Evolutionary conservation across 1,140 invertebrate genomes (phyloP).

Genomic region (Ceratoteleas bidentatus): DNA sequence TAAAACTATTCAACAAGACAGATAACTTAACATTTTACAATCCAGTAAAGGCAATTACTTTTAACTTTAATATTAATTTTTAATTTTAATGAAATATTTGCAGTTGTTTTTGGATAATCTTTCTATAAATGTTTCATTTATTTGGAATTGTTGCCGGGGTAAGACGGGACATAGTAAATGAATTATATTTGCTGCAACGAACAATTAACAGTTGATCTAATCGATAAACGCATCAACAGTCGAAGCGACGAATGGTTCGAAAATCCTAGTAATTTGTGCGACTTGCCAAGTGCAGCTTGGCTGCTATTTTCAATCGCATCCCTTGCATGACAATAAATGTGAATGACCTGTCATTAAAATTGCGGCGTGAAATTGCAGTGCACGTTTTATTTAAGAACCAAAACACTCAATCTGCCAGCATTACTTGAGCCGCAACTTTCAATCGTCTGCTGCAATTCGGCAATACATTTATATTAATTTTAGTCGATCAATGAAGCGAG

Average conservation of each 20-base stretch:
- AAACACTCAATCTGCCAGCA: conserved; percentile 33
- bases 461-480: conserved; percentile 42
- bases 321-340: conserved; percentile 57
- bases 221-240: background rate
- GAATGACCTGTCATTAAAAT: conserved; percentile 66
- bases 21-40: too few relatives aligned
- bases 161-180: too few relatives aligned
- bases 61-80: too few relatives aligned
- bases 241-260: conserved; percentile 10
- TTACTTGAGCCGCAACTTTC: conserved; percentile 25
- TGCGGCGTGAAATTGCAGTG: conserved; percentile 35
- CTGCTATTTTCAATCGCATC: conserved; percentile 61
- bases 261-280: conserved; percentile 46
- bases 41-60: too few relatives aligned
- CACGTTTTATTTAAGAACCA: conserved; percentile 38
- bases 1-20: too few relatives aligned
- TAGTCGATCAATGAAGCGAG: too few relatives aligned
- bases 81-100: too few relatives aligned
- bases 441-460: conserved; percentile 52
- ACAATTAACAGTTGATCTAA: background rate
- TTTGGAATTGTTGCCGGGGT: too few relatives aligned
- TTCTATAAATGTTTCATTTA: too few relatives aligned
- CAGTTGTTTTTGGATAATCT: too few relatives aligned
- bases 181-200: too few relatives aligned
- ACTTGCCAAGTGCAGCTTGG: conserved; percentile 38